A percentile compares a stretch with the other conserved stretches of the same genome.
Evolutionary conservation across 2,797 vertebrate species (phyloP).

Genomic region (Oreochromis grahami): DNA sequence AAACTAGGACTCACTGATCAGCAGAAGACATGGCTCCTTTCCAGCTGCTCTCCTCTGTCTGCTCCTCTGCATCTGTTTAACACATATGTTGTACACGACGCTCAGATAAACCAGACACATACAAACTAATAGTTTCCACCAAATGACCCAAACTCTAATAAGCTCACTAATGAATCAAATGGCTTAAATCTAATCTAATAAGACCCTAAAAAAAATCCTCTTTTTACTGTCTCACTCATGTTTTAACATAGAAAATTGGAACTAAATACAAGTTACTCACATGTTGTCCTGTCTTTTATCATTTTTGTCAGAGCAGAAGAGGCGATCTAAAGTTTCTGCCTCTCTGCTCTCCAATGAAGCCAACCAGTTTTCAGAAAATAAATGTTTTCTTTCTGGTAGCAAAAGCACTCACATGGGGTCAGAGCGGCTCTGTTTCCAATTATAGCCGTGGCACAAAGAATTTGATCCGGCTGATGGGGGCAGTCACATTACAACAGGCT

Average conservation of each 20-base stretch:
- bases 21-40: conserved; percentile 41
- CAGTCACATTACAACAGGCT: not conserved
- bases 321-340: not conserved
- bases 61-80: conserved; percentile 44
- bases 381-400: not conserved
- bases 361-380: not conserved
- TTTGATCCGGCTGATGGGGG: not conserved
- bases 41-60: conserved; percentile 8
- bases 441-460: not conserved
- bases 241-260: not conserved
- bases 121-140: not conserved
- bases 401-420: not conserved
- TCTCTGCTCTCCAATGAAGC: not conserved
- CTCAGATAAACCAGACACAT: not conserved
- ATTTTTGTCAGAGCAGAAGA: not conserved
- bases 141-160: not conserved
- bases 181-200: not conserved
- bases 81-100: not conserved
- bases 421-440: not conserved
- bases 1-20: conserved; percentile 51
- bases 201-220: not conserved
- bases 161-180: not conserved
- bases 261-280: not conserved
- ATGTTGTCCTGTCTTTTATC: not conserved
- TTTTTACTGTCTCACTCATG: not conserved